These are phyloP conservation scores for Crocodylus rhombifer DNA, from an alignment of 2,797 vertebrate species.

Conservation along the genomic window DNA sequence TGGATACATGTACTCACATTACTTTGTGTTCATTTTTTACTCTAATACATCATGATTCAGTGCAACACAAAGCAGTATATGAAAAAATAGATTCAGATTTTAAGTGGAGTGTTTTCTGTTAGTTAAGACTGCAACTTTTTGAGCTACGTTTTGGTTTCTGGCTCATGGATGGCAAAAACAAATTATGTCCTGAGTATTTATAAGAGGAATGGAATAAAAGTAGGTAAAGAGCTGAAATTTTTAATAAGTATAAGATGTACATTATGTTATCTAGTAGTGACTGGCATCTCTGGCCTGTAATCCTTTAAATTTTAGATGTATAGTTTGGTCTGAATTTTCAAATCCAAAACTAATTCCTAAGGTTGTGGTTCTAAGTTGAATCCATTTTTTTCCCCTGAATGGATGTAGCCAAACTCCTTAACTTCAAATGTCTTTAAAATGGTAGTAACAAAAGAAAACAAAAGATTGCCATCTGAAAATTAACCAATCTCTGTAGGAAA, in stretches of 20 bases:
- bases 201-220: not conserved
- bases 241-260: not conserved
- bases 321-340: not conserved
- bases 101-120: rapidly evolving
- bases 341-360: rapidly evolving
- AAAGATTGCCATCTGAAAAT: not conserved
- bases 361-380: not conserved
- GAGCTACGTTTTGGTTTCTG: not conserved
- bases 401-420: not conserved
- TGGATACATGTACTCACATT: not conserved
- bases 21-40: not conserved
- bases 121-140: not conserved
- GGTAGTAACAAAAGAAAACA: not conserved
- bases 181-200: not conserved
- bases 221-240: not conserved
- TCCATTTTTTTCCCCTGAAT: not conserved
- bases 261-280: not conserved
- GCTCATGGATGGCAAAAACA: not conserved
- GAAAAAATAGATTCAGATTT: not conserved
- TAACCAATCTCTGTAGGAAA: not conserved
- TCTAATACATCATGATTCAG: not conserved
- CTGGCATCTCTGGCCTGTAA: rapidly evolving
- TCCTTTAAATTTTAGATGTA: not conserved
- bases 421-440: not conserved
- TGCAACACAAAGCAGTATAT: not conserved